These are phyloP conservation scores for Callopanchax toddi DNA, from an alignment of 2,113 vertebrate species.

Conservation along the genomic window DNA sequence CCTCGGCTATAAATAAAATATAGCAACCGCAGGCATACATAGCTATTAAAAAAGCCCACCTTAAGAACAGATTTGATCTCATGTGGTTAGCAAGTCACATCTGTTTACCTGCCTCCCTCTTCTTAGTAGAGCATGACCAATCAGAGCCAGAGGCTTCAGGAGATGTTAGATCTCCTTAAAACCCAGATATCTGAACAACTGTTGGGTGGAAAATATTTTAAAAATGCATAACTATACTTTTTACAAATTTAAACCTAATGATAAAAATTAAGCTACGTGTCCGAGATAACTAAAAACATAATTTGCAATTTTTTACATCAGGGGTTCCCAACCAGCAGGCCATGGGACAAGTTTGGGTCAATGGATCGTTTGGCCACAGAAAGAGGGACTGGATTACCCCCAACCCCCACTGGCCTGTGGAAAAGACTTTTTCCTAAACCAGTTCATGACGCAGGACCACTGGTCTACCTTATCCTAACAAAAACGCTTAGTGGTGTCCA, in stretches of 20 bases:
- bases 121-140: conserved; percentile 49
- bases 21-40: not conserved
- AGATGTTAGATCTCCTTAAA: conserved; percentile 43
- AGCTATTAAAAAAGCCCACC: conserved; percentile 21
- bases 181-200: conserved; percentile 25
- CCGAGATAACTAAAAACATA: too few relatives aligned
- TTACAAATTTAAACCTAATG: conserved; percentile 1
- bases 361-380: too few relatives aligned
- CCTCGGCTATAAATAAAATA: conserved; percentile 9
- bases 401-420: too few relatives aligned
- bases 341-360: too few relatives aligned
- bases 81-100: conserved; percentile 38
- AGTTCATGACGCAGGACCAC: too few relatives aligned
- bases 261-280: too few relatives aligned
- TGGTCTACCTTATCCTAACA: too few relatives aligned
- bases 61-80: conserved; percentile 50
- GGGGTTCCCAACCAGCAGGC: too few relatives aligned
- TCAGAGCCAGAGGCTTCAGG: conserved; percentile 24
- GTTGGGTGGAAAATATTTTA: not conserved
- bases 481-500: too few relatives aligned
- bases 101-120: conserved; percentile 45
- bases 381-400: too few relatives aligned
- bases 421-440: too few relatives aligned
- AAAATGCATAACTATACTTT: not conserved
- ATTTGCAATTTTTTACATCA: too few relatives aligned